Conservation (phyloP, 2,113 vertebrate species). For the Hypanus sabinus region DNA sequence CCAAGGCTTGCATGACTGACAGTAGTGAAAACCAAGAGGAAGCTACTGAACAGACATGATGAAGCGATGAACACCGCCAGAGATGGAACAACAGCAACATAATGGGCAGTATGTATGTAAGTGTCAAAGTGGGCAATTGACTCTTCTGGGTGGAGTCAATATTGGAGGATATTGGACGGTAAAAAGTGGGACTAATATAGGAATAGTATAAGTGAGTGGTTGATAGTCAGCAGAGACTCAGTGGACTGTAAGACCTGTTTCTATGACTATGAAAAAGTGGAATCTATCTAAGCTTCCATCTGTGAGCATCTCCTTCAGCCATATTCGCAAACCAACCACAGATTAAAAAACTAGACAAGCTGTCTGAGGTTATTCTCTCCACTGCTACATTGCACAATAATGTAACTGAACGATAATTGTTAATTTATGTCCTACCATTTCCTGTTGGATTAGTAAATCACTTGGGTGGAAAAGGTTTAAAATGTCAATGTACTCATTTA, state of each 20-base stretch:
- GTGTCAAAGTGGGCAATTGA: too few species aligned
- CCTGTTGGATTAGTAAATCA: conserved; percentile 16
- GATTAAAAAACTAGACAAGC: neutral
- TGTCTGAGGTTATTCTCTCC: neutral
- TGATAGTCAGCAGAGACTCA: too few species aligned
- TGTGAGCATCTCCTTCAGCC: neutral
- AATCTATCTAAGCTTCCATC: neutral
- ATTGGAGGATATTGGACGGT: neutral
- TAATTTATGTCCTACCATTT: neutral
- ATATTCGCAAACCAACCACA: neutral
- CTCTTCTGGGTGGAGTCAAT: neutral
- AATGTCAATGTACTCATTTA: conserved; percentile 16
- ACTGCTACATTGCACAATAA: neutral
- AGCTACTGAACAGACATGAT: too few species aligned
- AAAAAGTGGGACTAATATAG: too few species aligned
- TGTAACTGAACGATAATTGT: neutral
- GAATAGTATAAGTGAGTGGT: too few species aligned
- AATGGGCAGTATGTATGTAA: too few species aligned
- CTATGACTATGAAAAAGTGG: too few species aligned
- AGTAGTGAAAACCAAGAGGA: too few species aligned
- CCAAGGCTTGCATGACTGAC: too few species aligned
- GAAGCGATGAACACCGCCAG: too few species aligned
- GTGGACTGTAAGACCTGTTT: too few species aligned
- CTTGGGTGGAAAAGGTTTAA: neutral
- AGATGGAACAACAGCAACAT: too few species aligned